Evolutionary conservation across 2,888 invertebrate genomes (phyloP).

Genomic region (Drosophila sordidula): DNA sequence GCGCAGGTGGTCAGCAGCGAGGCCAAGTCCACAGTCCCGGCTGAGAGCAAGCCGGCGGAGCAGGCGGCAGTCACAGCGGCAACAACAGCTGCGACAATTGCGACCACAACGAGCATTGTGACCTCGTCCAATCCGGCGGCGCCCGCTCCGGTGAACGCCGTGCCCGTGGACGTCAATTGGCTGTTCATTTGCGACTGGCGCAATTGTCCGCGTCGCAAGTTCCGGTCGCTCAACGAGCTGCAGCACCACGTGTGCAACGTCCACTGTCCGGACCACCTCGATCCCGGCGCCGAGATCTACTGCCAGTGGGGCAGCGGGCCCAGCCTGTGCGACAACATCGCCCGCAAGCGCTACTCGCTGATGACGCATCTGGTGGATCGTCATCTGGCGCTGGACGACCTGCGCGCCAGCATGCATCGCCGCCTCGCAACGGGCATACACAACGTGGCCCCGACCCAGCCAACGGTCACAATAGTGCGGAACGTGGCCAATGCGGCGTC

Average conservation of each 20-base stretch:
- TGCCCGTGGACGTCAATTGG: constrained; percentile 82
- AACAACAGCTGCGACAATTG: constrained; percentile 11
- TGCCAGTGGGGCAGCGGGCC: constrained; percentile 92
- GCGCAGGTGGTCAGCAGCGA: constrained; percentile 39
- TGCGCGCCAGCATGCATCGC: constrained; percentile 81
- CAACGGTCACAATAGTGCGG: constrained; percentile 84
- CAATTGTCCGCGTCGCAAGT: constrained; percentile 92
- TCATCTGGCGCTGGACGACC: constrained; percentile 92
- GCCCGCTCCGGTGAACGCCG: constrained; percentile 40
- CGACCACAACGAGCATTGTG: constrained; percentile 17
- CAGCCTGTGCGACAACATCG: constrained; percentile 93
- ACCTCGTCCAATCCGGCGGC: constrained; percentile 1
- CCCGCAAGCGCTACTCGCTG: constrained; percentile 95
- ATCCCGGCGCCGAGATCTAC: constrained; percentile 89
- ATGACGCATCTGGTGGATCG: constrained; percentile 98
- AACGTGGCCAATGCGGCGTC: constrained; percentile 66
- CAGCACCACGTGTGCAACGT: constrained; percentile 94
- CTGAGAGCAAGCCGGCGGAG: constrained; percentile 19
- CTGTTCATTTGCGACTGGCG: constrained; percentile 96
- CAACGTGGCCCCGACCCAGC: constrained; percentile 76
- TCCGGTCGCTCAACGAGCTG: constrained; percentile 91
- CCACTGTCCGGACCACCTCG: constrained; percentile 90
- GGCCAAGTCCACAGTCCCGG: constrained; percentile 18
- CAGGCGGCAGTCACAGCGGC: background rate
- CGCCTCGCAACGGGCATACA: constrained; percentile 81